A percentile compares a stretch with the other conserved stretches of the same genome.
phyloP scores from a whole-genome alignment of 2,113 vertebrate species.

The Tachuris rubrigastra region DNA sequence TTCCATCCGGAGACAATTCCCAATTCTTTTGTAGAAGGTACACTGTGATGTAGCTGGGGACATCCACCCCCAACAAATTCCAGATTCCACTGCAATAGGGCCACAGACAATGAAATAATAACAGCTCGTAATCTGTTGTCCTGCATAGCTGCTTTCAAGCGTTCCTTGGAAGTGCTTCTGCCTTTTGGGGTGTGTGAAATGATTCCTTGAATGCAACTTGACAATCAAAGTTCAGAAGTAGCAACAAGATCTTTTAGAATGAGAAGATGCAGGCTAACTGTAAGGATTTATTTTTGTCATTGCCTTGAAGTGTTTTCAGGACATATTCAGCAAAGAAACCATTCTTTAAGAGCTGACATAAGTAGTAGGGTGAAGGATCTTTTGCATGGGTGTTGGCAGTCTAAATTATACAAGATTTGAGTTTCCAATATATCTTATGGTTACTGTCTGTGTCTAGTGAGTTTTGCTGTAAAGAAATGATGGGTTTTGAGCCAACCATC shows the following conservation, averaged over 20 bases:
- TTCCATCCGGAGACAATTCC: not conserved
- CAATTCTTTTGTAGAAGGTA: not conserved
- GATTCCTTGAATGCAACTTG: not conserved
- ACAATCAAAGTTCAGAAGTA: not conserved
- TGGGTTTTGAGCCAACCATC: constrained; percentile 54
- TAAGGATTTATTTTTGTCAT: not conserved
- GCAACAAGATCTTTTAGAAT: not conserved
- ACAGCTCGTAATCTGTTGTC: not conserved
- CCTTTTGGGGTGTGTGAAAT: not conserved
- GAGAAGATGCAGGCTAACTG: not conserved
- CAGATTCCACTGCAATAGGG: not conserved
- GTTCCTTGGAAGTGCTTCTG: not conserved
- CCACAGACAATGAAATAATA: not conserved
- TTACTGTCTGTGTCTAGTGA: constrained; percentile 62
- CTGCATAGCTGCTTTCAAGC: not conserved
- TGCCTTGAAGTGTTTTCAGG: constrained; percentile 17
- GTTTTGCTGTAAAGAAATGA: constrained; percentile 58
- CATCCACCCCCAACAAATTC: not conserved
- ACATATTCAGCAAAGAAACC: not conserved
- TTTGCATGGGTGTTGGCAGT: constrained; percentile 31
- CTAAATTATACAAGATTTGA: constrained; percentile 18
- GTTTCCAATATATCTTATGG: constrained; percentile 54
- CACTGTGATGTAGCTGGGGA: not conserved
- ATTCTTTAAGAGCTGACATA: constrained; percentile 25
- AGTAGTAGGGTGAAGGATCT: constrained; percentile 30